Base-by-base conservation (phyloP, 2,888 invertebrate genomes). In the Epiblema foenella region DNA sequence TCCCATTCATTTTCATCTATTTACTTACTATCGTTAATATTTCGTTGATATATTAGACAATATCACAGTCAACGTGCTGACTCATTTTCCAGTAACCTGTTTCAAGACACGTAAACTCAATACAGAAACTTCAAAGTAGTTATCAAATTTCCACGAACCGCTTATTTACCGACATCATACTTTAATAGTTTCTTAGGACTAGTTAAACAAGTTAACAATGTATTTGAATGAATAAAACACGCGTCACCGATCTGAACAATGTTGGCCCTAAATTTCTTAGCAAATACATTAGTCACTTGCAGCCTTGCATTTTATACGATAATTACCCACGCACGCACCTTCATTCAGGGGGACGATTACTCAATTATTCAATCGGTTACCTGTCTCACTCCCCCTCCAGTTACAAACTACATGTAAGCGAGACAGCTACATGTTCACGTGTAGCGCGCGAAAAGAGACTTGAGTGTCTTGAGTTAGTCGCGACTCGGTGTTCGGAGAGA, bases 351-450 rank as follows among this genome's bases (percentile, higher is more conserved):
- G 82, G 82, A 79, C 78, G 75, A 74, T 75, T 77, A 77, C 82
- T 91, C 85, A 91, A 91, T 89, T 87, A 92, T 92, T 92, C 86
- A 92, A 85, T 83, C 80, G 83, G 75, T 84, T 67, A 29, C 33
- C 78, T 74, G 49, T 89, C 88, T 73, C 78, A 62, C 74, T 89
- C 81, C 15, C 67, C 49, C 78, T 49, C 67, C 54, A 58, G 37
- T 20, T 59, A 66, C 10, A 39, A n/a, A 46, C 18, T 59, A 68
- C 68, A 75, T 64, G 39, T 71, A 81, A 85, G 75, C 58, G 86
- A 83, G 84, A 82, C 73, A 72, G 79, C 73, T 49, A 69, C 78
- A 74, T 77, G 77, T 84, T 79, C 81, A 73, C 67, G 68, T 58
- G 58, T 68, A 64, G 68, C 75, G 73, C 69, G 49, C 68, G 64